Base-by-base conservation (phyloP, 1,140 invertebrate genomes). In the Temnothorax longispinosus region DNA sequence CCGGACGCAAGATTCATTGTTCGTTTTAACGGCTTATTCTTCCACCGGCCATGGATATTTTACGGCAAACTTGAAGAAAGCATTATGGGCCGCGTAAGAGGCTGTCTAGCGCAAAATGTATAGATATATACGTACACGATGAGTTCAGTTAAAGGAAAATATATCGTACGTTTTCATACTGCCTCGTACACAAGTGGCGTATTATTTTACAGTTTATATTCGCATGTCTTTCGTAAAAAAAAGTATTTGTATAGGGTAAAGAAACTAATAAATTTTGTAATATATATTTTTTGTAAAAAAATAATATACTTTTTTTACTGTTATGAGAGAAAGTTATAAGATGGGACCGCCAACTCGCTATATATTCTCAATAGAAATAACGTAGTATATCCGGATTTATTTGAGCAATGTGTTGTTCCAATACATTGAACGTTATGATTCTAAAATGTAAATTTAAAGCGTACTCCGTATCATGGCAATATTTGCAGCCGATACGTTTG, bases 21-120 rank as follows among this genome's bases (percentile, higher is more conserved):
- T 56, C 85, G 76, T 89, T 84, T 90, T 84, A 84, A 84, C 80
- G 80, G 69, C 80, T 84, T 84, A 84, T 84, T 84, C 69, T 84
- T 84, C 72, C 80, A 74, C 32, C 64, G 47, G 13, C 52, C 52
- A 27, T 71, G 54, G 80, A 38, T 81, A 62, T 84, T 74, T 82
- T 74, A 82, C 54, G 41, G 69, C 38, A 18, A 35, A 81, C 54
- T 74, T 50, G 69, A 60, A 56, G 69, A 75, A 56, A 41, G 80
- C 69, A 60, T 82, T 82, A 27, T 60, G 67, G 47, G 18, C 69
- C 27, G 13, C 54, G 27, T 18, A 21, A 67, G 80, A 62, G 41
- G 35, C 35, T 80, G 13, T 21, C 27, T 50, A 58, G 69, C 52
- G 1, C 38, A 38, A 44, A 47, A 69, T 32, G 15, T 27, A 6